Base-by-base conservation (phyloP, 2,888 invertebrate species). In the Lacanobia wlatinum region DNA sequence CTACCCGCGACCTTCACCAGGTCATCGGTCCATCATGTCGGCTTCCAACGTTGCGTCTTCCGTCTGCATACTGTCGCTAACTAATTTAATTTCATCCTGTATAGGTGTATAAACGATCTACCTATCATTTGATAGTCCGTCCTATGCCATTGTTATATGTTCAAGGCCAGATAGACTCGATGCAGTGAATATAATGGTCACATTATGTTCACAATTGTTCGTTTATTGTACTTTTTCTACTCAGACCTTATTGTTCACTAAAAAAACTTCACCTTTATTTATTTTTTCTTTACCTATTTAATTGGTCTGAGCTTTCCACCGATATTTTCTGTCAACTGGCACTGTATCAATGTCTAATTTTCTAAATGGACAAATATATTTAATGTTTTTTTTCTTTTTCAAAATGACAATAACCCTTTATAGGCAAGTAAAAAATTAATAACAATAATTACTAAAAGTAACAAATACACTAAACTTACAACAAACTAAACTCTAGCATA, bases 111-210 rank as follows among this genome's bases (percentile, higher is more conserved):
- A 40, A 21, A 59, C 21, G 9, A 48, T 40, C 12, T 8, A 28
- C 28, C 1, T 5, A 5, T 40, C 3, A 16, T 12, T 40, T 28
- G 14, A 10, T 38, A 4, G 4, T 38, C 48, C n/a, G 1, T 34
- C 10, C n/a, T 8, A 53, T 60, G 7, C 7, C 12, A 53, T 74
- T 53, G 34, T 46, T 34, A 43, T n/a, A 18, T 4, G 16, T 5
- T 52, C 43, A 52, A 63, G 75, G 52, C 10, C 9, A 38, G 46
- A 9, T 63, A n/a, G 14, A 43, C n/a, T 53, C 14, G 7, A 23
- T 43, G 18, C n/a, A 34, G 23, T 62, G 34, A 52, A 62, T n/a
- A n/a, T 16, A 71, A n/a, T 34, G 12, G 1, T 1, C 3, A n/a
- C 0, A 18, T 10, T 18, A 23, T 2, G 23, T 1, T 18, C 14